These are phyloP conservation scores for Hemichromis elongatus DNA, from an alignment of 2,113 vertebrate genomes.

Conservation along the genomic window DNA sequence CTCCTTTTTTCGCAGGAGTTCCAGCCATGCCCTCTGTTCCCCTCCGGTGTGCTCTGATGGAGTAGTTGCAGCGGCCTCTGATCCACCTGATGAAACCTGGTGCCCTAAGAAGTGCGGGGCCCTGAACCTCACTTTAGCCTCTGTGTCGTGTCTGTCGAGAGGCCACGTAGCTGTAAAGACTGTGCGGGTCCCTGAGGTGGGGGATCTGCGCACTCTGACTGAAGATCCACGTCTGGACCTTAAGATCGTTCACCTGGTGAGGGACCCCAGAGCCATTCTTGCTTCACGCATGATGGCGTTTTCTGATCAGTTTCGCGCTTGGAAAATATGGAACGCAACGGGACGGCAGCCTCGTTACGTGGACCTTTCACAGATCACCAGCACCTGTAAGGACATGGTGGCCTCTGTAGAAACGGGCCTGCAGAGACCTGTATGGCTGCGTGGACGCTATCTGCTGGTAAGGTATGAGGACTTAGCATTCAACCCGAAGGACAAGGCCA, in stretches of 20 bases:
- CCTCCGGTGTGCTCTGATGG: slow-evolving; percentile 69
- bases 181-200: slow-evolving; percentile 74
- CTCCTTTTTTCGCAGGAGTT: slow-evolving; percentile 73
- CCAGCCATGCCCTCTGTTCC: slow-evolving; percentile 77
- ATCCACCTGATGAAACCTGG: slow-evolving; percentile 60
- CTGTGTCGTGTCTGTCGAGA: slow-evolving; percentile 61
- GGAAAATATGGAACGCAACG: slow-evolving; percentile 80
- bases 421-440: slow-evolving; percentile 70
- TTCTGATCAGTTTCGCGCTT: slow-evolving; percentile 68
- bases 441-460: slow-evolving; percentile 74
- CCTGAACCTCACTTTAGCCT: slow-evolving; percentile 76
- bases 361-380: slow-evolving; percentile 73
- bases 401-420: slow-evolving; percentile 69
- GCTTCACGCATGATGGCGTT: slow-evolving; percentile 77
- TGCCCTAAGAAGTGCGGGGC: slow-evolving; percentile 71
- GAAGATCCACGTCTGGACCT: slow-evolving; percentile 79
- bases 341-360: slow-evolving; percentile 71
- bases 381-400: slow-evolving; percentile 72
- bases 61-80: not conserved
- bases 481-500: slow-evolving; percentile 65
- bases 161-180: slow-evolving; percentile 75
- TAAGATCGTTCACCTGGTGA: slow-evolving; percentile 79
- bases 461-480: slow-evolving; percentile 79
- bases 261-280: slow-evolving; percentile 79
- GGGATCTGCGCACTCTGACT: slow-evolving; percentile 69